Conservation (phyloP, 2,113 vertebrate species). For the Mixornis gularis region DNA sequence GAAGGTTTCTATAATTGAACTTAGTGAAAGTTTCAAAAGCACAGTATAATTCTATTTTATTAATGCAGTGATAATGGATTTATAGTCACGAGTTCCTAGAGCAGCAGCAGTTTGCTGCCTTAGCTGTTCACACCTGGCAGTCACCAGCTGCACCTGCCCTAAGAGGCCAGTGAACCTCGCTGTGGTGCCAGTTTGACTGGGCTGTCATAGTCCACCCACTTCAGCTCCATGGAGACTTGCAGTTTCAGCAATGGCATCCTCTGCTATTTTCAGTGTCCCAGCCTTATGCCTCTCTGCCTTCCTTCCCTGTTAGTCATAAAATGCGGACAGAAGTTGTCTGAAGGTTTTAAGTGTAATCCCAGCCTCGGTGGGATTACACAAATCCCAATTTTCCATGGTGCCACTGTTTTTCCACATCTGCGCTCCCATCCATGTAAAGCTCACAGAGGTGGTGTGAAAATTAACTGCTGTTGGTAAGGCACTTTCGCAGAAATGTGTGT, state of each 20-base stretch:
- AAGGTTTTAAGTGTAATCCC: background rate
- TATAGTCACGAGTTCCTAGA: background rate
- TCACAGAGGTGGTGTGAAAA: background rate
- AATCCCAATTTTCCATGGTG: background rate
- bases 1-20: background rate
- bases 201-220: rapidly evolving
- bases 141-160: background rate
- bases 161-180: background rate
- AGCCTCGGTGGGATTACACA: background rate
- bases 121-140: background rate
- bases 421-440: background rate
- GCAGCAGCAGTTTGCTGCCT: background rate
- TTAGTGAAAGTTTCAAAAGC: background rate
- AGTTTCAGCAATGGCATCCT: background rate
- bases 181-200: background rate
- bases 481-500: background rate
- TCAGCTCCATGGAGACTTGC: background rate
- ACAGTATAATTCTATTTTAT: background rate
- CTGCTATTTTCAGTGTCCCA: rapidly evolving
- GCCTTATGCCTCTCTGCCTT: background rate
- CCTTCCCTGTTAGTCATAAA: background rate
- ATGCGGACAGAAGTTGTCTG: background rate
- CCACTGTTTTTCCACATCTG: background rate
- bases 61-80: rapidly evolving
- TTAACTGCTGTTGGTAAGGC: background rate